Conservation (phyloP, 2,888 invertebrate species). For the Myopa testacea region DNA sequence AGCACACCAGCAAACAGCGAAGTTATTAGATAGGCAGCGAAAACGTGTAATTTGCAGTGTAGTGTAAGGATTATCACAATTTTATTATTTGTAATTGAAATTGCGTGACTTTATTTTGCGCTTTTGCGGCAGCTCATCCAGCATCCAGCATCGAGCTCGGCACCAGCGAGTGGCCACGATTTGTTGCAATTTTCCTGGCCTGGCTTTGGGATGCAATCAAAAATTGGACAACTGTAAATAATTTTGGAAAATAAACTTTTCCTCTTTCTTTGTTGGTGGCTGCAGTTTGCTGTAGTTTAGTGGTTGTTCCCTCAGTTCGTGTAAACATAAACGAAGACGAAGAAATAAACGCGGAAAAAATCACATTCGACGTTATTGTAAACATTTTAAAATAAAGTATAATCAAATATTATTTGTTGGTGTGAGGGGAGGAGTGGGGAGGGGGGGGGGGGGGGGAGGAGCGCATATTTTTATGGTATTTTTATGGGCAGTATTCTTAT, state of each 20-base stretch:
- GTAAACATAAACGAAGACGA: no score
- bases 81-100: constrained; percentile 40
- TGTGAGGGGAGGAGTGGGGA: background rate
- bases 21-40: constrained; percentile 16
- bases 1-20: constrained; percentile 14
- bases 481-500: no score
- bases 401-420: background rate
- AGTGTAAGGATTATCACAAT: constrained; percentile 38
- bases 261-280: background rate
- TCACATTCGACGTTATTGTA: no score
- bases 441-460: no score
- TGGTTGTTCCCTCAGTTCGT: background rate
- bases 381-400: background rate
- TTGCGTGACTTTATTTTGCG: constrained; percentile 36
- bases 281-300: no score
- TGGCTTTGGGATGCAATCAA: constrained; percentile 23
- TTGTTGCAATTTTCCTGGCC: background rate
- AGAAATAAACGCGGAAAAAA: no score
- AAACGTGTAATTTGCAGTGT: constrained; percentile 37
- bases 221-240: constrained; percentile 29
- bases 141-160: background rate
- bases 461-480: no score
- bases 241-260: constrained; percentile 4
- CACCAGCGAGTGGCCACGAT: background rate
- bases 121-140: constrained; percentile 26